Base-by-base conservation (phyloP, 1,140 invertebrate species). In the Pygmarrhopalites habei region DNA sequence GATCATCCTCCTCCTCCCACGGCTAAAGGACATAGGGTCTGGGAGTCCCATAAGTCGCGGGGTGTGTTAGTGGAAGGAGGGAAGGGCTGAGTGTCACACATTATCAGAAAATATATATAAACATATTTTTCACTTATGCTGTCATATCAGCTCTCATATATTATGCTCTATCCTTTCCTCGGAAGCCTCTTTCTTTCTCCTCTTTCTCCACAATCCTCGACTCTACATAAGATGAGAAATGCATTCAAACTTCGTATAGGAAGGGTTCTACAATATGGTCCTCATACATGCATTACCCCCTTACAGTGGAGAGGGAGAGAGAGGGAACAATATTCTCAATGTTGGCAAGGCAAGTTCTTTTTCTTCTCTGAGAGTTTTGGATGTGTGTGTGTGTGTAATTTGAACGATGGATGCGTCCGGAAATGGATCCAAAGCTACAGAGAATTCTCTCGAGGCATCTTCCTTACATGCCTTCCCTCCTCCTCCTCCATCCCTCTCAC, bases 391-490 rank as follows among this genome's bases (percentile, higher is more conserved):
- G 60, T 63, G 52, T 53, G 63, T 62, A 66, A 62, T 67, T 60
- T 59, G 60, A 67, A 57, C 30, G 60, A 67, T 63, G 65, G 65
- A 63, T 67, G 60, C 41, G 39, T 53, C 56, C 58, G 56, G 55
- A 56, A 55, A 60, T 61, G 59, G 53, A 61, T 44, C 32, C 47
- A 35, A 52, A 52, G 46, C 41, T 53, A 14, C 52, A 62, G 62
- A 58, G 61, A 58, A 62, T 46, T 68, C 67, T 65, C 67, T 23
- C 23, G 67, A 65, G 67, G 49, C 63, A 59, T 65, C 60, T 15
- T 26, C 7, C 32, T 7, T 7, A 35, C 32, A 35, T 35, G 5
- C 15, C 5, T 7, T 35, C 5, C 32, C 32, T 7, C 32, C 15
- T 35, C 32, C 32, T 7, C 5, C 15, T 5, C 32, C 32, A 35